A percentile compares a stretch with the other conserved stretches of the same genome.
phyloP scores from a whole-genome alignment of 2,888 invertebrate genomes.

The Perizoma flavofasciatum region DNA sequence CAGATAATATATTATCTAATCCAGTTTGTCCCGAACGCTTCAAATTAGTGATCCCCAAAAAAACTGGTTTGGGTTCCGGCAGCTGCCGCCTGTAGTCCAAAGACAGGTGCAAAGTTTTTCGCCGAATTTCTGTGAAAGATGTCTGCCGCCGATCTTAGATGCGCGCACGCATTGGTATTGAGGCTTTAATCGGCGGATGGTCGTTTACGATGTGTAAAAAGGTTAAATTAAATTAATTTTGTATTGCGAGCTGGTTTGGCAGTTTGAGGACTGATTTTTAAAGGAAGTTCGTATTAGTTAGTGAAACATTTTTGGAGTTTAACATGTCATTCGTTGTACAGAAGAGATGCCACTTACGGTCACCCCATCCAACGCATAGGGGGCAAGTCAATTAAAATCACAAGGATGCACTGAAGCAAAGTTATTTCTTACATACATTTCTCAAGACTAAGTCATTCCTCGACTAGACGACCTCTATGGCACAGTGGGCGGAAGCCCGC shows the following conservation, averaged over 20 bases:
- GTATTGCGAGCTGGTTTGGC: background rate
- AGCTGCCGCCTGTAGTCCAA: slow-evolving; percentile 38
- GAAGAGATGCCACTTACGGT: too few species aligned
- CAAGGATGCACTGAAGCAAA: too few species aligned
- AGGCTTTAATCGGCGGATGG: background rate
- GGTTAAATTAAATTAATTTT: slow-evolving; percentile 13
- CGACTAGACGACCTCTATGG: too few species aligned
- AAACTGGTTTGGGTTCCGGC: slow-evolving; percentile 32
- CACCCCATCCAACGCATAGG: too few species aligned
- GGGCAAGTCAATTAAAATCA: too few species aligned
- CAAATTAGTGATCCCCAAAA: slow-evolving; percentile 34
- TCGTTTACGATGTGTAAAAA: slow-evolving; percentile 2
- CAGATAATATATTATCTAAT: slow-evolving; percentile 22
- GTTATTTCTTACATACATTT: too few species aligned
- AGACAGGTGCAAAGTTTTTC: slow-evolving; percentile 61
- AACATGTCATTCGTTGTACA: too few species aligned
- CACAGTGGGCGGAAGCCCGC: too few species aligned
- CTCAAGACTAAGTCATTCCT: too few species aligned
- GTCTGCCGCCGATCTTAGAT: background rate
- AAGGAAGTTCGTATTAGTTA: too few species aligned
- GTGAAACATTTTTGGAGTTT: too few species aligned
- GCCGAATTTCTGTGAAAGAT: slow-evolving; percentile 46
- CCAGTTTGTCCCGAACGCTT: slow-evolving; percentile 9
- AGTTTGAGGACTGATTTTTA: too few species aligned
- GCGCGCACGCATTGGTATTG: slow-evolving; percentile 8